A percentile compares a stretch with the other conserved stretches of the same genome.
phyloP scores from a whole-genome alignment of 2,797 vertebrate genomes.

The Knipowitschia caucasica region DNA sequence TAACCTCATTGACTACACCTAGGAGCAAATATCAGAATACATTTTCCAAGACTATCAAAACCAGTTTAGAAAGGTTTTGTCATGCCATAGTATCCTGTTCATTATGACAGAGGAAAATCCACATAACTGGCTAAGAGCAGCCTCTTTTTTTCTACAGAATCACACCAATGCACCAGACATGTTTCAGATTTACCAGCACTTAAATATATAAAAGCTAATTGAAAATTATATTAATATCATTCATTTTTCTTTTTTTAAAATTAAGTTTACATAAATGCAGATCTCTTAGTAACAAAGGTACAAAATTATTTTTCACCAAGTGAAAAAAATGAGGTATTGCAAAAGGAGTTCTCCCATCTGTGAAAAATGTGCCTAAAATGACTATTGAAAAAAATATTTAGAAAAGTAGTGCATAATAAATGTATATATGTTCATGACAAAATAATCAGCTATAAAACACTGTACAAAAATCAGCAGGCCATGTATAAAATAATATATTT shows the following conservation, averaged over 20 bases:
- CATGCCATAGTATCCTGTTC: constrained; percentile 78
- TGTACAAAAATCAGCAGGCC: constrained; percentile 99
- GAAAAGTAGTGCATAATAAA: constrained; percentile 99
- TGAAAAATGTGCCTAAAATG: constrained; percentile 99
- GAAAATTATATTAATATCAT: constrained; percentile 99
- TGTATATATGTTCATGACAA: constrained; percentile 99
- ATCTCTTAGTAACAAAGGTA: constrained; percentile 99
- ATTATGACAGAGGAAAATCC: constrained; percentile 81
- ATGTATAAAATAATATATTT: constrained; percentile 99
- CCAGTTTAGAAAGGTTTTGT: constrained; percentile 75
- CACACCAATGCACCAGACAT: constrained; percentile 90
- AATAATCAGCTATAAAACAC: constrained; percentile 99
- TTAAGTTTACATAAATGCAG: constrained; percentile 97
- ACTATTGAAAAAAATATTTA: constrained; percentile 99
- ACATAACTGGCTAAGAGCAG: constrained; percentile 85
- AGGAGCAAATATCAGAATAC: constrained; percentile 75
- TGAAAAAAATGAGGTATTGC: constrained; percentile 99
- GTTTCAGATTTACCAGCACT: constrained; percentile 97
- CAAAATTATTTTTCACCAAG: constrained; percentile 99
- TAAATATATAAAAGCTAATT: constrained; percentile 99
- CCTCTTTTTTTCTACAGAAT: constrained; percentile 92
- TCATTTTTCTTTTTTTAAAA: constrained; percentile 90
- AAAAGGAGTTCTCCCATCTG: constrained; percentile 99
- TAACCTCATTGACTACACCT: constrained; percentile 70
- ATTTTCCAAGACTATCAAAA: constrained; percentile 80